Base-by-base conservation (phyloP, 2,888 invertebrate species). In the Chaetogeoica ovagalla region DNA sequence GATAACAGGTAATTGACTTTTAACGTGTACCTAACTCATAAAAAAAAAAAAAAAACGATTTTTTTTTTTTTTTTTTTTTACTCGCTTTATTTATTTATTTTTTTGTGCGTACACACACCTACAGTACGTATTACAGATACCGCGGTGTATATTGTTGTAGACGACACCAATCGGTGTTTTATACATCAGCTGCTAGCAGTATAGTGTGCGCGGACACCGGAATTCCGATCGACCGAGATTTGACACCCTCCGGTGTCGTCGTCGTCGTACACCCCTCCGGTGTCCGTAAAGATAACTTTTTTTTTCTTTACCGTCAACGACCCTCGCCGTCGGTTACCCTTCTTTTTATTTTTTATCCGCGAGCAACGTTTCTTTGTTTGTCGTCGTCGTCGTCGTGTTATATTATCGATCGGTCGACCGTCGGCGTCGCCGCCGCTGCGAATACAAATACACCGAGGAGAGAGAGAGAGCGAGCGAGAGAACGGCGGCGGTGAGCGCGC, bases 191-290 rank as follows among this genome's bases (percentile, higher is more conserved):
- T 4, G 30, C 30, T 30, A 4, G 2, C 30, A 4, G 1, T 21
- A 23, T 1, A 52, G n/a, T n/a, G 23, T 21, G 3, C 48, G 13
- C 8, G 4, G 9, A 21, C 8, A 75, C 74, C 74, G 74, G 74
- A 75, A 75, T 75, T 75, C 74, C 74, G 74, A 75, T 57, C 65
- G 65, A 65, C 65, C 74, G 74, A 30, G 30, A 75, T 65, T 75
- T 57, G 57, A 57, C 65, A 65, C 52, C 30, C n/a, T 37, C 69
- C 60, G 52, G 15, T 48, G 23, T 21, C 23, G 21, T 3, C 57
- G n/a, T 59, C 59, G 52, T 9, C 52, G 17, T 7, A 7, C 39
- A 39, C 43, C 43, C 69, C n/a, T 23, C 69, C 39, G 21, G 17
- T 37, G 30, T n/a, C 17, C 17, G 23, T 30, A n/a, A 30, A 30